phyloP scores from a whole-genome alignment of 2,113 vertebrate genomes.

The Leuciscus idus region DNA sequence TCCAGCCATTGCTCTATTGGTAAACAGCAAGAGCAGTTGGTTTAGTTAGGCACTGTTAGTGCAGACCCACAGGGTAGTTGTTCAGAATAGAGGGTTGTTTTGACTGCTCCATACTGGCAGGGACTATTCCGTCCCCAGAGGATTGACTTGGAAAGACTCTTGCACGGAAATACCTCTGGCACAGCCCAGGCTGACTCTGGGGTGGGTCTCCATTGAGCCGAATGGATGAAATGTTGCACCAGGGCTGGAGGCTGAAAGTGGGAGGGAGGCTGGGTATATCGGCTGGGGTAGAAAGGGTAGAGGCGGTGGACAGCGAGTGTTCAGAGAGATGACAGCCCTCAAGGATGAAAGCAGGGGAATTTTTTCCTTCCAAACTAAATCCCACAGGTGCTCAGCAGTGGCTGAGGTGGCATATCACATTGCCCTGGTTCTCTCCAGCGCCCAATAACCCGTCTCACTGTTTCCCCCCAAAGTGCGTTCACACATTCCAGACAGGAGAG shows the following conservation, averaged over 20 bases:
- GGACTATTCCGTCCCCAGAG: constrained; percentile 40
- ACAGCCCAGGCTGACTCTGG: constrained; percentile 38
- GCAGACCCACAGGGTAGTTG: constrained; percentile 22
- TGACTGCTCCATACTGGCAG: constrained; percentile 51
- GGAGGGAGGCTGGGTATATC: constrained; percentile 14
- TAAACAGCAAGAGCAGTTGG: background rate
- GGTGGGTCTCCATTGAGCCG: constrained; percentile 49
- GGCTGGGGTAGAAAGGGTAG: constrained; percentile 1
- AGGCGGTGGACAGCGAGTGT: background rate
- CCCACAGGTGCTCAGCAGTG: constrained; percentile 36
- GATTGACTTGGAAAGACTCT: constrained; percentile 45
- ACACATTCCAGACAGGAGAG: constrained; percentile 57
- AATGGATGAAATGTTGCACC: constrained; percentile 33
- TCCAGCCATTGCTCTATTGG: background rate
- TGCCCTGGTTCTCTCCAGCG: constrained; percentile 30
- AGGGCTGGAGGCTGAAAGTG: constrained; percentile 15
- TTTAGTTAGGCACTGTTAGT: constrained; percentile 29
- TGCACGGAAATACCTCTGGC: constrained; percentile 52
- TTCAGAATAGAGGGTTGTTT: constrained; percentile 51
- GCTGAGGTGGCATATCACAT: constrained; percentile 55
- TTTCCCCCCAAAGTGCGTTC: constrained; percentile 47
- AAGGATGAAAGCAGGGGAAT: constrained; percentile 41
- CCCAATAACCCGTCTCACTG: constrained; percentile 47
- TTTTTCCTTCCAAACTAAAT: constrained; percentile 41
- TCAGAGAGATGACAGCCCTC: constrained; percentile 33